phyloP scores from a whole-genome alignment of 1,140 invertebrate genomes.

The Paraescarpia echinospica region DNA sequence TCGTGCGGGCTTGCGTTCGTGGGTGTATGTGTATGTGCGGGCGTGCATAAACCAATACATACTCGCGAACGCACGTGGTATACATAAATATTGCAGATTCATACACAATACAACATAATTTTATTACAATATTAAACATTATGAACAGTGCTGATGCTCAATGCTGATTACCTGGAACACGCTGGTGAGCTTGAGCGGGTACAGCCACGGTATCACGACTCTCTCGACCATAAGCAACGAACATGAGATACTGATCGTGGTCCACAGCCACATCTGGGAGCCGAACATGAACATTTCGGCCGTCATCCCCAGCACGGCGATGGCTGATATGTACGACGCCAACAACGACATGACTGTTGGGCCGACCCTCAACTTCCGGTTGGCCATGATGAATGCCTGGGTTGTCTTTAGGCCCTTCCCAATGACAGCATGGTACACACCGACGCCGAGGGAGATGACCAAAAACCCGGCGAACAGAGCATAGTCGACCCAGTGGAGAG shows the following conservation, averaged over 20 bases:
- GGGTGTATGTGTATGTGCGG: not conserved
- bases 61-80: too few relatives aligned
- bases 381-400: slow-evolving; percentile 22
- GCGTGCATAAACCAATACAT: too few relatives aligned
- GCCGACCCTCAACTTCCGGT: slow-evolving; percentile 22
- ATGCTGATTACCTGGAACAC: slow-evolving; percentile 29
- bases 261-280: slow-evolving; percentile 30
- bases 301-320: slow-evolving; percentile 39
- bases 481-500: slow-evolving; percentile 26
- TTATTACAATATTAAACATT: too few relatives aligned
- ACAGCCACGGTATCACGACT: slow-evolving; percentile 35
- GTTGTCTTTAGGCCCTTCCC: slow-evolving; percentile 26
- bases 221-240: slow-evolving; percentile 17
- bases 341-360: slow-evolving; percentile 20
- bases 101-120: too few relatives aligned
- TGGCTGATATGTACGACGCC: slow-evolving; percentile 39
- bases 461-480: slow-evolving; percentile 18
- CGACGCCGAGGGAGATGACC: slow-evolving; percentile 20
- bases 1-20: not conserved
- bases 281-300: slow-evolving; percentile 39
- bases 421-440: slow-evolving; percentile 21
- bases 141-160: not conserved
- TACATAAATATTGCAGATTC: too few relatives aligned
- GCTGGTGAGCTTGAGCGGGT: slow-evolving; percentile 39
- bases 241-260: not conserved